phyloP scores from a whole-genome alignment of 1,140 invertebrate species.

The Halyomorpha halys region DNA sequence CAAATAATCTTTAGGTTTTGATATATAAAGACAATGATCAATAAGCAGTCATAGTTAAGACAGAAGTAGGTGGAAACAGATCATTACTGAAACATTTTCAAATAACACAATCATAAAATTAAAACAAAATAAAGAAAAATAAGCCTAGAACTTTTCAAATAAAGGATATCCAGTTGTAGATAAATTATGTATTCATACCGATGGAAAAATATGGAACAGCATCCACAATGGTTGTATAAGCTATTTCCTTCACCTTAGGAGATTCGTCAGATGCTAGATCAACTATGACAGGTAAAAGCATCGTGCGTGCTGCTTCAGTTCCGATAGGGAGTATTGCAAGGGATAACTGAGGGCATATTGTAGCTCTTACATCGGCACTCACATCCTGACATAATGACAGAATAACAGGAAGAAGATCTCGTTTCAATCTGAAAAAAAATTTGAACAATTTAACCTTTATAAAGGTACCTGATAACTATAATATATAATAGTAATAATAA shows the following conservation, averaged over 20 bases:
- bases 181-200: not conserved
- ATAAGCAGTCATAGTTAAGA: too few species aligned
- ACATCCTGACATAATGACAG: constrained; percentile 27
- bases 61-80: too few species aligned
- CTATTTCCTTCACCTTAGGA: constrained; percentile 21
- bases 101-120: too few species aligned
- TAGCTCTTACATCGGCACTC: constrained; percentile 19
- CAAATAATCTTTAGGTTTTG: too few species aligned
- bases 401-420: constrained; percentile 25
- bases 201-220: constrained; percentile 15
- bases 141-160: too few species aligned
- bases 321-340: constrained; percentile 13
- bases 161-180: not conserved
- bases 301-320: constrained; percentile 12
- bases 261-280: constrained; percentile 27
- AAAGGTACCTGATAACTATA: too few species aligned
- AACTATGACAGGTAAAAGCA: constrained; percentile 19
- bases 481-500: too few species aligned
- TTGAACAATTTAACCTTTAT: too few species aligned
- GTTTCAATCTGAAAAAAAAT: constrained; percentile 18
- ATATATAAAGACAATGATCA: too few species aligned
- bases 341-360: constrained; percentile 19
- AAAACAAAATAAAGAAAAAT: too few species aligned
- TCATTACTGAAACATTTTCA: too few species aligned
- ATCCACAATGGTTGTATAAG: constrained; percentile 19